phyloP scores from a whole-genome alignment of 2,797 vertebrate genomes.

The Gadopsis marmoratus region DNA sequence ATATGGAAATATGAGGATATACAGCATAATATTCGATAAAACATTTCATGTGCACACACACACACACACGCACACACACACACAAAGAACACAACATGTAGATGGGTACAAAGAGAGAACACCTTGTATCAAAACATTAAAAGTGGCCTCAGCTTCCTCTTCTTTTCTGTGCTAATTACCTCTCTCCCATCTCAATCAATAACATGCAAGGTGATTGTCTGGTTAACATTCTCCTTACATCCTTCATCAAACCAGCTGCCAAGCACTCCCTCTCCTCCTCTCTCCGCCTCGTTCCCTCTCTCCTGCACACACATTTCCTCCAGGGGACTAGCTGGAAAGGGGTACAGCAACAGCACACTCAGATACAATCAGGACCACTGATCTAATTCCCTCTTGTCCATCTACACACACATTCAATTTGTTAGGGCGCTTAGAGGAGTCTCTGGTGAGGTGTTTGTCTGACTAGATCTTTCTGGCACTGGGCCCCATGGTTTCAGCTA shows the following conservation, averaged over 20 bases:
- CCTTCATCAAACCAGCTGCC: slow-evolving; percentile 85
- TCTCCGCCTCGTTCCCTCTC: slow-evolving; percentile 36
- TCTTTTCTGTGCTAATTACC: slow-evolving; percentile 84
- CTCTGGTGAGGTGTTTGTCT: slow-evolving; percentile 85
- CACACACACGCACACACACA: slow-evolving; percentile 28
- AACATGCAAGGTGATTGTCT: slow-evolving; percentile 88
- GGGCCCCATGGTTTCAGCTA: slow-evolving; percentile 67
- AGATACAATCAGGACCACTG: slow-evolving; percentile 86
- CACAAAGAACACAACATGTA: slow-evolving; percentile 59
- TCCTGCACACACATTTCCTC: slow-evolving; percentile 75
- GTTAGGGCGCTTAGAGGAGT: slow-evolving; percentile 84
- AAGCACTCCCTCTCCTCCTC: slow-evolving; percentile 63
- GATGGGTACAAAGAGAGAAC: slow-evolving; percentile 80
- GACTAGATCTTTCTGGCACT: slow-evolving; percentile 80
- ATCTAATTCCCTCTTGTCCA: slow-evolving; percentile 86
- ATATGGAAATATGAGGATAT: neutral
- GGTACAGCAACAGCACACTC: slow-evolving; percentile 83
- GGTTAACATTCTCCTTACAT: slow-evolving; percentile 89
- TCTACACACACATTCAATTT: slow-evolving; percentile 89
- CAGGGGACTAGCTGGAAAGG: slow-evolving; percentile 79
- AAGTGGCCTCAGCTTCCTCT: slow-evolving; percentile 79
- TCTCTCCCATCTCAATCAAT: slow-evolving; percentile 86
- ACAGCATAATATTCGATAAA: slow-evolving; percentile 28
- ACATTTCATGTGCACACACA: slow-evolving; percentile 25
- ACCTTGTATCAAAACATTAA: slow-evolving; percentile 84